Percentiles rank a stretch among this genome's conserved stretches.
Conservation (phyloP, 2,888 invertebrate species). For the Drosophila borborema region DNA sequence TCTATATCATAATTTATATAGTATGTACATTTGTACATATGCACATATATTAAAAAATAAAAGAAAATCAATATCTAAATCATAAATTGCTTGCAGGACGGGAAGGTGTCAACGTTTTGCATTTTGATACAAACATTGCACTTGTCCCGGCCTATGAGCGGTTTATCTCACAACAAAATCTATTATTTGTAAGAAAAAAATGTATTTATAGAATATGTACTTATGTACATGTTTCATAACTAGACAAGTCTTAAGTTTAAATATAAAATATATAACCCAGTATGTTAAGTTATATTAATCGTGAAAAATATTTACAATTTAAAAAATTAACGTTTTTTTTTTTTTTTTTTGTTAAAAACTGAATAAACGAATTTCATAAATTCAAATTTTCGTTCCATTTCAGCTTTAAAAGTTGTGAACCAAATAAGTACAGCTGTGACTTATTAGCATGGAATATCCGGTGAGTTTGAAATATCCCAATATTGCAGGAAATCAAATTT, state of each 20-base stretch:
- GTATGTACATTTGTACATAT: background rate
- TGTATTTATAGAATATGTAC: background rate
- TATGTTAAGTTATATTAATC: constrained; percentile 16
- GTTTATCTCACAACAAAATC: constrained; percentile 47
- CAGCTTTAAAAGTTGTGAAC: background rate
- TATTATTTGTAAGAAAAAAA: background rate
- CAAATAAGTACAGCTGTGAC: constrained; percentile 5
- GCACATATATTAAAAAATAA: background rate
- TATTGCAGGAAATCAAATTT: background rate
- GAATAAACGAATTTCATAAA: background rate
- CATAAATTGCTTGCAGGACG: constrained; percentile 81
- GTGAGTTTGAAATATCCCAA: constrained; percentile 13
- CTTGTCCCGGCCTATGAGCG: constrained; percentile 89
- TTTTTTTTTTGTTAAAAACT: constrained; percentile 10
- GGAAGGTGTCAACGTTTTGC: constrained; percentile 85
- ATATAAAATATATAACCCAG: constrained; percentile 7
- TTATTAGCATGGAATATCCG: background rate
- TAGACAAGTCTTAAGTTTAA: constrained; percentile 1
- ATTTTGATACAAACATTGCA: constrained; percentile 87
- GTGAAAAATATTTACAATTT: constrained; percentile 1
- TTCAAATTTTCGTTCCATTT: constrained; percentile 8
- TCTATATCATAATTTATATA: constrained; percentile 34
- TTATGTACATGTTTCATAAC: background rate
- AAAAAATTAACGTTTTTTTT: constrained; percentile 1
- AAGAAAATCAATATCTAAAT: constrained; percentile 1